Conservation (phyloP, 2,888 invertebrate genomes). For the Agrypnus murinus region DNA sequence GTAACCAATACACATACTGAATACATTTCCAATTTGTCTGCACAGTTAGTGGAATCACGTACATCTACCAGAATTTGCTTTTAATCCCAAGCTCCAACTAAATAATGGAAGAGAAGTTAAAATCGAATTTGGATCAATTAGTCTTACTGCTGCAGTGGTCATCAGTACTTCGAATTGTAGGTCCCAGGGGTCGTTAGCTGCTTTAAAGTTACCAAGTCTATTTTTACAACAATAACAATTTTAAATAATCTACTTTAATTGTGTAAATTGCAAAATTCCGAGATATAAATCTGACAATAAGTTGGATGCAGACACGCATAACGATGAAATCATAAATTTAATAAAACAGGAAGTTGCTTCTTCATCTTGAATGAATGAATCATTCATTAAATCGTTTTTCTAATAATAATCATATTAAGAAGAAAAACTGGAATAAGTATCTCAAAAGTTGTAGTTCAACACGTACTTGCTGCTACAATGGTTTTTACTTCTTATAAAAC, state of each 20-base stretch:
- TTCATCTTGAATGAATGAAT: constrained; percentile 17
- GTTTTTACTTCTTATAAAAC: no score
- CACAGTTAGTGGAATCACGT: background rate
- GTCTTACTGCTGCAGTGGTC: no score
- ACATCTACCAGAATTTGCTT: background rate
- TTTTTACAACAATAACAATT: no score
- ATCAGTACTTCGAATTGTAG: no score
- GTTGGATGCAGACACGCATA: background rate
- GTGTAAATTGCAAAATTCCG: background rate
- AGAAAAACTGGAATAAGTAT: constrained; percentile 6
- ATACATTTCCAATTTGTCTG: no score
- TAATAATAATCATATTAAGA: no score
- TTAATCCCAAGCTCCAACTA: background rate
- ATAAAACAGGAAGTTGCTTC: constrained; percentile 5
- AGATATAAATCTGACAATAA: background rate
- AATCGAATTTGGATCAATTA: background rate
- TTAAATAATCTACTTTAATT: no score
- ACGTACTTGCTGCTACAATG: no score
- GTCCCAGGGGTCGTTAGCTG: no score
- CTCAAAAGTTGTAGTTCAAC: background rate
- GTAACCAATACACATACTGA: no score
- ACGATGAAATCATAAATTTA: background rate
- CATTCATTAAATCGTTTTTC: constrained; percentile 12
- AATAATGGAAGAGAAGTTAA: constrained; percentile 3
- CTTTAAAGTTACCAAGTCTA: no score